These are phyloP conservation scores for Porites australiensis DNA, from an alignment of 64 coral and sea anemone genomes.

Conservation along the genomic window DNA sequence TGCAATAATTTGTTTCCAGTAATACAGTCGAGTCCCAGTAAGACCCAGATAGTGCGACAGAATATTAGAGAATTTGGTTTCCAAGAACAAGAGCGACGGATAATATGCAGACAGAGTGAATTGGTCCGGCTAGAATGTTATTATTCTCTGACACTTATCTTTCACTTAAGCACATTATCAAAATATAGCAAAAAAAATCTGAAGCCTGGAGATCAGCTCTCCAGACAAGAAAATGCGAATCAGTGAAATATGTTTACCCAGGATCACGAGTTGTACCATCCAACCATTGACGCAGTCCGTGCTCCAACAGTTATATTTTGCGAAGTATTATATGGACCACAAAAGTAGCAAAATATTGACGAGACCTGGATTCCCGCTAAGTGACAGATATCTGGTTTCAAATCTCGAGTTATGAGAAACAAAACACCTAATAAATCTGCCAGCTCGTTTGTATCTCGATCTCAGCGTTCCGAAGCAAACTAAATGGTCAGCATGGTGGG, in stretches of 20 bases:
- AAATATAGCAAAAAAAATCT: conserved; percentile 64
- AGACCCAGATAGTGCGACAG: neutral
- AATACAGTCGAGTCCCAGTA: too few species aligned
- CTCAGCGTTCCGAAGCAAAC: neutral
- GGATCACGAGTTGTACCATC: neutral
- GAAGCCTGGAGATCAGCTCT: conserved; percentile 15
- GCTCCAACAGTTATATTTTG: neutral
- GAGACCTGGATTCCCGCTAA: neutral
- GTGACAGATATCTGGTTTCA: conserved; percentile 46
- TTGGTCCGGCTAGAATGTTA: neutral
- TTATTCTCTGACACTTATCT: conserved; percentile 40
- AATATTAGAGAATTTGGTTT: neutral
- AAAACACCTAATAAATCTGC: conserved; percentile 61
- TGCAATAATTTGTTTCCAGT: neutral
- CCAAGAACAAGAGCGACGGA: neutral
- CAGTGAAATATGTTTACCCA: conserved; percentile 6
- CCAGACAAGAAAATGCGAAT: neutral
- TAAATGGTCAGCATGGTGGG: too few species aligned
- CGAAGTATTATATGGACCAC: neutral
- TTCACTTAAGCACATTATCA: conserved; percentile 63
- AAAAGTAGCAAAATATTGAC: conserved; percentile 26
- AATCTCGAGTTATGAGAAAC: conserved; percentile 54
- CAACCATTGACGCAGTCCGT: neutral
- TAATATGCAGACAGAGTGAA: neutral
- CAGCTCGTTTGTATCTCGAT: neutral